Percentiles rank a stretch among this genome's conserved stretches.
These are phyloP conservation scores for Enteromius fasciolatus DNA, from an alignment of 2,797 vertebrate genomes.

Conservation along the genomic window DNA sequence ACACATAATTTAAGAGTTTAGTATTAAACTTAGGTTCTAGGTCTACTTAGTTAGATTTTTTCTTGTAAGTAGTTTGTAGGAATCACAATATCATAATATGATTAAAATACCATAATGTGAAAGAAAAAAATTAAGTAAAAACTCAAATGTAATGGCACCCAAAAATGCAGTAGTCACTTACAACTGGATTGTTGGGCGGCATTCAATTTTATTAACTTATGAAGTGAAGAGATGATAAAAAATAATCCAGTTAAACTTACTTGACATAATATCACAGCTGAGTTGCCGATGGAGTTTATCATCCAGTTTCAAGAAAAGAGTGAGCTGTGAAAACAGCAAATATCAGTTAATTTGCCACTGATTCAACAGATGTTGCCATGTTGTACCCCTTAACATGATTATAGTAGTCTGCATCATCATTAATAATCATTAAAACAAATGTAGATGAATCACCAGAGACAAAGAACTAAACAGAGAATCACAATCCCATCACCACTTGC, in stretches of 20 bases:
- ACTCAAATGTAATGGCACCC: neutral
- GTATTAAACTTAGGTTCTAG: neutral
- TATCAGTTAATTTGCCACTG: neutral
- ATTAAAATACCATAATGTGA: neutral
- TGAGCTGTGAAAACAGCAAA: constrained; percentile 78
- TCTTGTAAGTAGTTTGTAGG: neutral
- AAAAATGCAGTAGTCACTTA: neutral
- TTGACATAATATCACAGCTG: constrained; percentile 78
- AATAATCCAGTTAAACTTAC: constrained; percentile 41
- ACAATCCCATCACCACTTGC: neutral
- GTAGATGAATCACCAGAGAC: neutral
- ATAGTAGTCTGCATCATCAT: neutral
- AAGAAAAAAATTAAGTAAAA: neutral
- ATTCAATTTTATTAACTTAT: neutral
- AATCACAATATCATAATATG: neutral
- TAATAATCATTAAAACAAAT: constrained; percentile 3
- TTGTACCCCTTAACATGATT: neutral
- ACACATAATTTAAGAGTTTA: neutral
- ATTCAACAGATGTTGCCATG: neutral
- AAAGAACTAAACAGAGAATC: neutral
- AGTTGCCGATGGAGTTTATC: constrained; percentile 94
- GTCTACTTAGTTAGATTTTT: too few relatives aligned
- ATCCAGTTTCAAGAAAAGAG: constrained; percentile 93
- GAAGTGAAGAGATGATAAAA: neutral
- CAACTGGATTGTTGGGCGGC: neutral